Percentiles rank a stretch among this genome's conserved stretches.
These are phyloP conservation scores for Sebastes alutus DNA, from an alignment of 2,797 vertebrate species.

Conservation along the genomic window DNA sequence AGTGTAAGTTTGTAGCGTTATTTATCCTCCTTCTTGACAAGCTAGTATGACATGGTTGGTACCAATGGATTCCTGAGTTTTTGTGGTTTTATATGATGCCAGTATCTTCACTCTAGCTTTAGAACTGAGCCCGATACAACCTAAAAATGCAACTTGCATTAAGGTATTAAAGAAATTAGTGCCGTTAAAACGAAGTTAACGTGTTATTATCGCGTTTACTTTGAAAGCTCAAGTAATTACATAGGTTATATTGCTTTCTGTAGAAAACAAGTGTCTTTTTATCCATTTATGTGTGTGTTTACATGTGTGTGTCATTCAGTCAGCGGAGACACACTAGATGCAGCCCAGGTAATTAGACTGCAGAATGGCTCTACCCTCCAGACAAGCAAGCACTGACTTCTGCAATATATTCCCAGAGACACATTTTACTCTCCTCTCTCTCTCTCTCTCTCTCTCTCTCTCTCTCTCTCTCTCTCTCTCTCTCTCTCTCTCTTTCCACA, in stretches of 20 bases:
- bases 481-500: neutral
- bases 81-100: no score
- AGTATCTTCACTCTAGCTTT: no score
- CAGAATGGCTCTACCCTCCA: conserved; percentile 43
- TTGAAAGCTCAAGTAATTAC: neutral
- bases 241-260: neutral
- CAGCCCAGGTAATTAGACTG: conserved; percentile 49
- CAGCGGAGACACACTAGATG: conserved; percentile 18
- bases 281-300: neutral
- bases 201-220: no score
- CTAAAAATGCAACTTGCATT: no score
- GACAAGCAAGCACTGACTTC: conserved; percentile 35
- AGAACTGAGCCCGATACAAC: no score
- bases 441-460: neutral
- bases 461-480: neutral
- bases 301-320: conserved; percentile 12
- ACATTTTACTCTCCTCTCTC: neutral
- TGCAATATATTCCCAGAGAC: conserved; percentile 29
- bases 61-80: no score
- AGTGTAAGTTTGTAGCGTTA: no score
- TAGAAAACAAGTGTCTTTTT: neutral
- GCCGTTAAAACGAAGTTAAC: no score
- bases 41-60: no score
- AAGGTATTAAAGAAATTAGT: no score
- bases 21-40: no score